Evolutionary conservation across 2,888 invertebrate species (phyloP).

Genomic region (Pyrochroa serraticornis): DNA sequence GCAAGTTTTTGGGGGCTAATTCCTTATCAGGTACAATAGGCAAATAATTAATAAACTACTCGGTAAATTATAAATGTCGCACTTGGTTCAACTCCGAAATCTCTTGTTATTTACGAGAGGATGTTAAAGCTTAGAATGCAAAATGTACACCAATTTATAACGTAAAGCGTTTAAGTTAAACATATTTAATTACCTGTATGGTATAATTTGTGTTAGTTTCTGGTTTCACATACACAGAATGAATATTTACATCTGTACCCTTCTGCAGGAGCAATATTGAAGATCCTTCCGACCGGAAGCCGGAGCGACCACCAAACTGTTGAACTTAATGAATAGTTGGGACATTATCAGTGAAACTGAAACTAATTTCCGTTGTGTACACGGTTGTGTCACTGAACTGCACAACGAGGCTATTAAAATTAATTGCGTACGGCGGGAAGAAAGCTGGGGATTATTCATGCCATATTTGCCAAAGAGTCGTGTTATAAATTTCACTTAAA

Average conservation of each 20-base stretch:
- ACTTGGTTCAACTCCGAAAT: conserved; percentile 22
- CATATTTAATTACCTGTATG: conserved; percentile 44
- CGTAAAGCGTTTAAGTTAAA: conserved; percentile 38
- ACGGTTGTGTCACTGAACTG: conserved; percentile 36
- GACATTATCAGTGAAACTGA: conserved; percentile 47
- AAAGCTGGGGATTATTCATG: conserved; percentile 21
- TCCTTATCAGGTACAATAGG: not conserved
- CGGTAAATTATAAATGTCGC: conserved; percentile 11
- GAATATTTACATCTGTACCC: conserved; percentile 45
- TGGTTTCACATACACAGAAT: conserved; percentile 38
- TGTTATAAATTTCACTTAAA: conserved; percentile 28
- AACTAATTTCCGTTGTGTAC: conserved; percentile 48
- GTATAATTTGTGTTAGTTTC: conserved; percentile 40
- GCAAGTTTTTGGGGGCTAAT: not conserved
- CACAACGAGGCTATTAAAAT: conserved; percentile 40
- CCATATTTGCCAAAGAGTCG: conserved; percentile 11
- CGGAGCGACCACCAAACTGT: conserved; percentile 42
- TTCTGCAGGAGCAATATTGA: conserved; percentile 40
- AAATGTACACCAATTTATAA: conserved; percentile 32
- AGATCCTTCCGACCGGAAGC: conserved; percentile 44
- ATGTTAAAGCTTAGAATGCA: conserved; percentile 33
- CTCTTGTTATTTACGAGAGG: conserved; percentile 35
- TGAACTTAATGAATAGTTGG: conserved; percentile 48
- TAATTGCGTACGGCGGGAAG: conserved; percentile 34
- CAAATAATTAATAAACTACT: conserved; percentile 1